phyloP scores from a whole-genome alignment of 2,888 invertebrate species.

The Loripinus fragilis region DNA sequence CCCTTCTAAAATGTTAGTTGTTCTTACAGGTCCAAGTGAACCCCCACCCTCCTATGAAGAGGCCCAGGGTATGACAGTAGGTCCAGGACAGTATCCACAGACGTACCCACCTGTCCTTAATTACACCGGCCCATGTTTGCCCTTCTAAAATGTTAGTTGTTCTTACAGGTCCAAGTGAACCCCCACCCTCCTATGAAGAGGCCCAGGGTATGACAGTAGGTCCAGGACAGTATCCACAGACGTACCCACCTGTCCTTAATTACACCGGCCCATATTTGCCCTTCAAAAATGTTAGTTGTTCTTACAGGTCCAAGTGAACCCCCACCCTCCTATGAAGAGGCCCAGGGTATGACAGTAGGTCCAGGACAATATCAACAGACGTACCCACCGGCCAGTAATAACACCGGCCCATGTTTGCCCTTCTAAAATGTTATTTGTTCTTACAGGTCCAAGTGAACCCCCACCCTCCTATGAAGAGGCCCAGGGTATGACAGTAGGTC shows the following conservation, averaged over 20 bases:
- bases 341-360: not conserved
- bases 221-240: not conserved
- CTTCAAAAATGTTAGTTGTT: no score
- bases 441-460: not conserved
- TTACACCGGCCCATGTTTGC: no score
- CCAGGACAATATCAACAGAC: not conserved
- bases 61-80: not conserved
- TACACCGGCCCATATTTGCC: no score
- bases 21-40: not conserved
- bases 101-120: not conserved
- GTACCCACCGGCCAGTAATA: no score
- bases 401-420: no score
- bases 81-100: not conserved
- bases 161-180: not conserved
- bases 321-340: constrained; percentile 13
- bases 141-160: no score
- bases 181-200: constrained; percentile 17
- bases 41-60: constrained; percentile 18
- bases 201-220: not conserved
- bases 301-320: not conserved
- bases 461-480: constrained; percentile 16
- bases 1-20: no score
- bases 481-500: not conserved
- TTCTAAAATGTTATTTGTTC: no score
- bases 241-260: no score